Base-by-base conservation (phyloP, 2,888 invertebrate genomes). In the Cantharis rufa region DNA sequence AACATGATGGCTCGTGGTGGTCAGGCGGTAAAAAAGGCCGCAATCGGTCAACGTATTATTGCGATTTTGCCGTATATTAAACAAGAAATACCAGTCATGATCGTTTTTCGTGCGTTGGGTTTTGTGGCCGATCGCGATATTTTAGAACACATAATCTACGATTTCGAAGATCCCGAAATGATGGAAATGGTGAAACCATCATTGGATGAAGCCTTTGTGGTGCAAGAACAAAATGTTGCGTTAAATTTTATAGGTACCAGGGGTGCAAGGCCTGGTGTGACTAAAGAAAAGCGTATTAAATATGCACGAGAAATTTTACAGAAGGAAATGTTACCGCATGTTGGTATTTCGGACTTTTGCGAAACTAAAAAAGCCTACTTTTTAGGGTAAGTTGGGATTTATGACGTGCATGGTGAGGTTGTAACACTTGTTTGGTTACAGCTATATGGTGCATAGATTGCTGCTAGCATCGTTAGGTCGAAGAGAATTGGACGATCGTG, bases 161-260 rank as follows among this genome's bases (percentile, higher is more conserved):
- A 99, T 87, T 99, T 99, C 89, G 98, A 99, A 88, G 99, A 99
- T 89, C 99, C 98, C 9, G 99, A 99, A 90, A 99, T 99, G 98
- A 99, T 99, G 99, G 99, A 99, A 92, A 99, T 99, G 98, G 98
- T 90, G 0, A 99, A 99, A 88, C 99, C 99, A 0, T 99, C 99
- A 0, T 89, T 99, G 75, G 99, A 99, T 89, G 99, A 99, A 90
- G 99, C 99, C 64, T 99, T 99, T 89, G 99, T 99, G 0, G 98
- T 99, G 82, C 99, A 99, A 89, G 99, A 99, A 87, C 99, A 99
- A 88, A 98, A 96, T 90, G 98, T 99, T 3, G 99, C 99, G 0
- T 90, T 99, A 15, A 99, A 98, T 89, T 99, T 99, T 84, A 99
- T 99, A 85, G 99, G 99, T 81, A 94, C 98, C 10, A 93, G 99